Percentiles rank a stretch among this genome's conserved stretches.
These are phyloP conservation scores for Chelidonichthys spinosus DNA, from an alignment of 2,797 vertebrate species.

Conservation along the genomic window DNA sequence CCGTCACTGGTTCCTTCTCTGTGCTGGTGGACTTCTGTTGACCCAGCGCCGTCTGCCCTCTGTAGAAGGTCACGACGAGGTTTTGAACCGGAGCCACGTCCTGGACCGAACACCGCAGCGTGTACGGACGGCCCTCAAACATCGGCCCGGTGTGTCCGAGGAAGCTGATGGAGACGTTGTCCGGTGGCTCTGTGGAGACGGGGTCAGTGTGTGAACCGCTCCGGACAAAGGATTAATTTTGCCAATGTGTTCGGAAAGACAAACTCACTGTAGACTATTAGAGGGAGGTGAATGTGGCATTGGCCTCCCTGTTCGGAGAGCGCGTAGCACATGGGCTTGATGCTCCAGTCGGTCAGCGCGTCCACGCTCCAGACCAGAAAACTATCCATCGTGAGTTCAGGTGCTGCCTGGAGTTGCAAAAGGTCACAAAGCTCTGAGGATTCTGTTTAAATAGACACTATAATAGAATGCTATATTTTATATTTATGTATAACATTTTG, in stretches of 20 bases:
- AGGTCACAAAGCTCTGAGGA: background rate
- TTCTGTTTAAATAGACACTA: background rate
- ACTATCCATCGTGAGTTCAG: fast-evolving
- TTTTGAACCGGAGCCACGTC: conserved; percentile 56
- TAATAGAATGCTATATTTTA: background rate
- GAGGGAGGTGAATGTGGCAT: conserved; percentile 16
- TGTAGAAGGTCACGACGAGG: conserved; percentile 70
- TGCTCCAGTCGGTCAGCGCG: conserved; percentile 59
- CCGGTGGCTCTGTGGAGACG: conserved; percentile 68
- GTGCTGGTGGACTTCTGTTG: background rate
- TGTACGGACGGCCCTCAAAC: conserved; percentile 41
- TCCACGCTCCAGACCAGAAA: conserved; percentile 64
- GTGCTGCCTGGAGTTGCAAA: background rate
- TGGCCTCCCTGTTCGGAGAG: background rate
- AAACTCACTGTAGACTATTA: conserved; percentile 76
- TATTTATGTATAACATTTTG: no score
- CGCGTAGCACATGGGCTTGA: conserved; percentile 40
- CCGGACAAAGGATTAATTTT: background rate
- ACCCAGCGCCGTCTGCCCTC: conserved; percentile 35
- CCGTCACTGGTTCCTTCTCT: conserved; percentile 43
- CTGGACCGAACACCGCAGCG: conserved; percentile 65
- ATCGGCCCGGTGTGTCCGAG: conserved; percentile 33
- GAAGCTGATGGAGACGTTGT: conserved; percentile 56
- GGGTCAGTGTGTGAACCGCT: background rate
- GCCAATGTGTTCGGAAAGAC: background rate